phyloP scores from a whole-genome alignment of 2,797 vertebrate genomes.

The Holocentrus rufus region DNA sequence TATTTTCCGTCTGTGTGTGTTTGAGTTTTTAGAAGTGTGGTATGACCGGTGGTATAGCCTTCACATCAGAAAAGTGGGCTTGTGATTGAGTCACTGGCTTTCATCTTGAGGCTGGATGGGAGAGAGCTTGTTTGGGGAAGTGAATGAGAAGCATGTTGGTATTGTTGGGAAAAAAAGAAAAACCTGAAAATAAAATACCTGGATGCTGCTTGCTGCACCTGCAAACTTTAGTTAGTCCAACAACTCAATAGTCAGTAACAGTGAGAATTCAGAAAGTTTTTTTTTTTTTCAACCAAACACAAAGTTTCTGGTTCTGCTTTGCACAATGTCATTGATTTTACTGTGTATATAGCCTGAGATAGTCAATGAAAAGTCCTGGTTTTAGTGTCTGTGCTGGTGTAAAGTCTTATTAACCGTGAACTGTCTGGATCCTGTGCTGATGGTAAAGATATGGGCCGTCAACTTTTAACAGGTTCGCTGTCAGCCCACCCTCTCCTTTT shows the following conservation, averaged over 20 bases:
- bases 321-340: too few relatives aligned
- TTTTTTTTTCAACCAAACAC: too few relatives aligned
- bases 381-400: slow-evolving; percentile 15
- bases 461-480: slow-evolving; percentile 27
- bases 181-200: background rate
- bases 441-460: slow-evolving; percentile 23
- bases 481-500: slow-evolving; percentile 31
- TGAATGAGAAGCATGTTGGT: too few relatives aligned
- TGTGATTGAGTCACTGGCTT: background rate
- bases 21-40: background rate
- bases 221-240: too few relatives aligned
- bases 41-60: too few relatives aligned
- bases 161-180: background rate
- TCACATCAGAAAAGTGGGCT: too few relatives aligned
- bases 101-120: background rate
- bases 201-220: slow-evolving; percentile 4
- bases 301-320: too few relatives aligned
- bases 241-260: too few relatives aligned
- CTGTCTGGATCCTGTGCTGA: slow-evolving; percentile 9
- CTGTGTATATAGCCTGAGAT: too few relatives aligned
- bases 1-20: background rate
- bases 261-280: too few relatives aligned
- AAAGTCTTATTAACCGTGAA: slow-evolving; percentile 15
- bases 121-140: too few relatives aligned
- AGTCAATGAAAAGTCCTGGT: background rate